These are phyloP conservation scores for Centropus unirufus DNA, from an alignment of 2,113 vertebrate genomes.

Conservation along the genomic window DNA sequence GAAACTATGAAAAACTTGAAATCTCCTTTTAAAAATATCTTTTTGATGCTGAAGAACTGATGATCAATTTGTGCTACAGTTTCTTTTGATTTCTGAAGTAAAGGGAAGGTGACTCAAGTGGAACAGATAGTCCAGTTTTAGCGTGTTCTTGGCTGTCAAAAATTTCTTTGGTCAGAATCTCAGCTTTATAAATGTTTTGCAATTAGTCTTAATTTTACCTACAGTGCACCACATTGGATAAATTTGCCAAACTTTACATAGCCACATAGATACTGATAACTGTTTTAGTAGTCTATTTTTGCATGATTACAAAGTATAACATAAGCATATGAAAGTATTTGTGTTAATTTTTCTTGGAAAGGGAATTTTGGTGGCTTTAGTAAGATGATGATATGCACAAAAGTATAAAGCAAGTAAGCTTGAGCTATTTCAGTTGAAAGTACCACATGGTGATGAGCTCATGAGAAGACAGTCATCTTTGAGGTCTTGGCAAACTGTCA, in stretches of 20 bases:
- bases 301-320: background rate
- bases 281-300: background rate
- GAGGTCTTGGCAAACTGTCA: background rate
- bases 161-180: background rate
- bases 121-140: background rate
- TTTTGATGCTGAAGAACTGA: background rate
- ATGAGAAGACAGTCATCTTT: background rate
- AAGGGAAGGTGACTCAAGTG: background rate
- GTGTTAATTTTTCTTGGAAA: background rate
- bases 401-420: background rate
- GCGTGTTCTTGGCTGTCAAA: background rate
- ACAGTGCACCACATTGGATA: background rate
- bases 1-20: background rate
- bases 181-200: background rate
- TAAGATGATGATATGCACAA: background rate
- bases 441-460: accelerated
- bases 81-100: conserved; percentile 34
- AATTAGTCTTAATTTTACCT: background rate
- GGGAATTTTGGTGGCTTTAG: background rate
- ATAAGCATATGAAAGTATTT: background rate
- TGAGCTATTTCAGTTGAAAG: background rate
- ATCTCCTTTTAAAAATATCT: background rate
- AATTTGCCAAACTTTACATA: background rate
- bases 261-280: background rate
- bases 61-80: background rate